Conservation (phyloP, 2,797 vertebrate genomes). For the Apodemus agrarius region DNA sequence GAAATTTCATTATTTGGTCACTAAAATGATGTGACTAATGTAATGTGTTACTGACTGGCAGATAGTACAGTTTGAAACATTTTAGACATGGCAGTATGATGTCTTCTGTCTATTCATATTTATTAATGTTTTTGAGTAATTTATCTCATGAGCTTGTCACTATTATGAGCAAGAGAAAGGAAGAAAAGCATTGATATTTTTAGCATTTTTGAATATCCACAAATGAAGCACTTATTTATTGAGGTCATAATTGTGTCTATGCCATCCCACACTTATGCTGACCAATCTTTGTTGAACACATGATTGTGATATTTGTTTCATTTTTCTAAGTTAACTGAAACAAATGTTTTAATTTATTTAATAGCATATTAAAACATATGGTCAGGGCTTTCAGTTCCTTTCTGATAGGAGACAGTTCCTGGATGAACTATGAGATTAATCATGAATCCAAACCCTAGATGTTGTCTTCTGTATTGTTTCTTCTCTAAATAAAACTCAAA, state of each 20-base stretch:
- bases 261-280: neutral
- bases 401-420: neutral
- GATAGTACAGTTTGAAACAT: neutral
- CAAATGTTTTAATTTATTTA: neutral
- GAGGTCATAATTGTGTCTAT: neutral
- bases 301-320: neutral
- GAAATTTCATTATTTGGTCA: neutral
- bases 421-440: neutral
- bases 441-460: neutral
- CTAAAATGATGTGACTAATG: neutral
- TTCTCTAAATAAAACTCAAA: slow-evolving; percentile 11
- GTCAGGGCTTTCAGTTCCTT: neutral
- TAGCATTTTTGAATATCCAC: neutral
- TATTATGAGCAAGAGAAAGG: neutral
- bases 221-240: neutral
- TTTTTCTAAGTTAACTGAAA: neutral
- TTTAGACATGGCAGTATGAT: neutral
- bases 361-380: neutral
- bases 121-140: neutral
- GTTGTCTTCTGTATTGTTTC: neutral
- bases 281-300: neutral
- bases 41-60: neutral
- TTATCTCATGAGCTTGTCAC: neutral
- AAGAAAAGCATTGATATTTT: neutral
- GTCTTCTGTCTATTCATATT: neutral